These are phyloP conservation scores for Palloptera scutellata DNA, from an alignment of 2,888 invertebrate species.

Conservation along the genomic window DNA sequence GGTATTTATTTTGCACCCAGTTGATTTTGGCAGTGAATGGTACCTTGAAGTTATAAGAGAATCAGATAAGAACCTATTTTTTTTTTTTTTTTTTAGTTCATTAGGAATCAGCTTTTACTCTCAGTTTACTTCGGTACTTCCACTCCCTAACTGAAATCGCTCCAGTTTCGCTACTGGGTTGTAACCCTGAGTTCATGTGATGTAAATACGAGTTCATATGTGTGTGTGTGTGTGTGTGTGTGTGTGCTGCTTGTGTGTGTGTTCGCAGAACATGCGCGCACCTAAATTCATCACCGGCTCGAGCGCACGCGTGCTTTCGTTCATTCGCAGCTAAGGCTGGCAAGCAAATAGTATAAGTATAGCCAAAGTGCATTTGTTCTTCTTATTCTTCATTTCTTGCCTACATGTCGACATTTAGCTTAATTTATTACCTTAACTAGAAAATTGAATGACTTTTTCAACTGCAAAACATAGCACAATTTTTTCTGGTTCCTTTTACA, in stretches of 20 bases:
- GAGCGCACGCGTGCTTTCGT: background rate
- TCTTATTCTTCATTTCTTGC: background rate
- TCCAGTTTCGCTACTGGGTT: too few relatives aligned
- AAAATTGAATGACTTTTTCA: constrained; percentile 30
- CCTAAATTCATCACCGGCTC: constrained; percentile 6
- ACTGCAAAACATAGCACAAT: background rate
- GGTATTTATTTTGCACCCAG: too few relatives aligned
- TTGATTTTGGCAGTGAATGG: too few relatives aligned
- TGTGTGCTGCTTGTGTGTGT: background rate
- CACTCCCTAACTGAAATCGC: background rate
- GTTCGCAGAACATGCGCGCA: background rate
- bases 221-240: background rate
- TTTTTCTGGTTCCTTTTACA: too few relatives aligned
- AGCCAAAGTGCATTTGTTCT: too few relatives aligned
- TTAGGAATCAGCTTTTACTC: background rate
- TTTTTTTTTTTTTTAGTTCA: background rate
- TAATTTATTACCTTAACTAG: constrained; percentile 37
- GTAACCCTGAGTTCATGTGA: background rate
- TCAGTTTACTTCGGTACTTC: background rate
- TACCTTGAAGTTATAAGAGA: too few relatives aligned
- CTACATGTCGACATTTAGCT: constrained; percentile 30
- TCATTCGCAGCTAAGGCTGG: background rate
- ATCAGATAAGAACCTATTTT: too few relatives aligned
- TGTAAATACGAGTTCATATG: background rate
- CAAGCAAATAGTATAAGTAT: too few relatives aligned